Percentiles rank a stretch among this genome's conserved stretches.
Conservation (phyloP, 2,797 vertebrate species). For the Takifugu ocellatus region DNA sequence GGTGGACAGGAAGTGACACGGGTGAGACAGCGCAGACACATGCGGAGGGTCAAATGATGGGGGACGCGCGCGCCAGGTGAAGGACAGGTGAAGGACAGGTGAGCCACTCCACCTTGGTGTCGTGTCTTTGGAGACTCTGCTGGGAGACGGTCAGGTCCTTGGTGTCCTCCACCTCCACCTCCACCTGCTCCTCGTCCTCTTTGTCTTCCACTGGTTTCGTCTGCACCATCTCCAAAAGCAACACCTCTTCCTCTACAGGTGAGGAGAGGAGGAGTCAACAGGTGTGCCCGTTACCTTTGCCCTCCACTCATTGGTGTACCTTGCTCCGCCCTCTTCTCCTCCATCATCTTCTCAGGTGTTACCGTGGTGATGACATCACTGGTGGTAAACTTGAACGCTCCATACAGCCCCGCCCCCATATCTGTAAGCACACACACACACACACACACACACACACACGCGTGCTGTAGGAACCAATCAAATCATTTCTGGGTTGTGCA, state of each 20-base stretch:
- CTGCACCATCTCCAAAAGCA: conserved; percentile 73
- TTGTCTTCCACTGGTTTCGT: conserved; percentile 57
- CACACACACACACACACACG: conserved; percentile 13
- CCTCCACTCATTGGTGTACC: conserved; percentile 26
- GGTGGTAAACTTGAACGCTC: conserved; percentile 85
- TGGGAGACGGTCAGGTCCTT: conserved; percentile 50
- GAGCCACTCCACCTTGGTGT: conserved; percentile 81
- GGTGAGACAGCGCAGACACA: neutral
- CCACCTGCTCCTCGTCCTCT: conserved; percentile 66
- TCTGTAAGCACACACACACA: conserved; percentile 65
- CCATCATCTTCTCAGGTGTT: conserved; percentile 86
- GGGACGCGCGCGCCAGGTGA: neutral
- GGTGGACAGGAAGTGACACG: neutral
- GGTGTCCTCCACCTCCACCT: conserved; percentile 72
- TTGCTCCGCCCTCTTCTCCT: conserved; percentile 75
- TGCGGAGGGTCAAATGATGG: neutral
- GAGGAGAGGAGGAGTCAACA: neutral
- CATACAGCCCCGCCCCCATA: conserved; percentile 90
- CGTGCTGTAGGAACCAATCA: neutral
- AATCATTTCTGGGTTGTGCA: conserved; percentile 11
- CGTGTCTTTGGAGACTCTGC: conserved; percentile 77
- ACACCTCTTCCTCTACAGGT: conserved; percentile 51
- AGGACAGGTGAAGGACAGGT: neutral
- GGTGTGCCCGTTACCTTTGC: neutral
- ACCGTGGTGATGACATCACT: conserved; percentile 93